These are phyloP conservation scores for Zophobas atratus DNA, from an alignment of 1,140 invertebrate species.

Conservation along the genomic window DNA sequence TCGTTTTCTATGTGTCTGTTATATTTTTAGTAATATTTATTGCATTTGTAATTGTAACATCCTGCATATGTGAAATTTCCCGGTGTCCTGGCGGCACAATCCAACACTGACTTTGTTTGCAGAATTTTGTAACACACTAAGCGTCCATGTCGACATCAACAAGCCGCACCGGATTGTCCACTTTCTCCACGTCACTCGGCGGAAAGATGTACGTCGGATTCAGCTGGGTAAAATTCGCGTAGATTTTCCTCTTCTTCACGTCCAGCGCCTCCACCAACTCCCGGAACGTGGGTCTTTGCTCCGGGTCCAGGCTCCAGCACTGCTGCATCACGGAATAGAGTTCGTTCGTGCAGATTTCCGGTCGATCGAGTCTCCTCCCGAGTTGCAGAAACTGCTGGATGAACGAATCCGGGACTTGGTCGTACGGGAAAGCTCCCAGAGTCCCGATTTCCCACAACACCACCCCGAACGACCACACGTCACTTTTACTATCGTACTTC, in stretches of 20 bases:
- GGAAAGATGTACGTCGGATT: constrained; percentile 74
- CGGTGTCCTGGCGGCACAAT: too few relatives aligned
- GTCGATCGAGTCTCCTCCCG: constrained; percentile 78
- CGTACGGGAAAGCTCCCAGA: constrained; percentile 82
- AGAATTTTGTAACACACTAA: too few relatives aligned
- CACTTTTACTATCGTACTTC: constrained; percentile 81
- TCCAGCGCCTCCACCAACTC: constrained; percentile 73
- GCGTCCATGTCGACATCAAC: too few relatives aligned
- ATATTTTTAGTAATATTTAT: too few relatives aligned
- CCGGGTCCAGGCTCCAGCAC: constrained; percentile 77
- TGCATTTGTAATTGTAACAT: too few relatives aligned
- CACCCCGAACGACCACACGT: constrained; percentile 88
- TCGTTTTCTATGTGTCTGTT: too few relatives aligned
- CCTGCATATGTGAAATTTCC: too few relatives aligned
- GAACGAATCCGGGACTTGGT: constrained; percentile 75
- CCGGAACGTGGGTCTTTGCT: constrained; percentile 75
- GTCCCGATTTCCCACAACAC: constrained; percentile 90
- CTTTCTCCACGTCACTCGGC: constrained; percentile 61
- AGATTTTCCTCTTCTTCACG: constrained; percentile 69
- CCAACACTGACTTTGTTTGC: too few relatives aligned
- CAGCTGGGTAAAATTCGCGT: constrained; percentile 75
- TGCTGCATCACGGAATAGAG: constrained; percentile 80
- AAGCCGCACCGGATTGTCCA: too few relatives aligned
- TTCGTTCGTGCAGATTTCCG: constrained; percentile 77
- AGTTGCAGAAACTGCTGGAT: constrained; percentile 73